Base-by-base conservation (phyloP, 2,113 vertebrate genomes). In the Solea solea region DNA sequence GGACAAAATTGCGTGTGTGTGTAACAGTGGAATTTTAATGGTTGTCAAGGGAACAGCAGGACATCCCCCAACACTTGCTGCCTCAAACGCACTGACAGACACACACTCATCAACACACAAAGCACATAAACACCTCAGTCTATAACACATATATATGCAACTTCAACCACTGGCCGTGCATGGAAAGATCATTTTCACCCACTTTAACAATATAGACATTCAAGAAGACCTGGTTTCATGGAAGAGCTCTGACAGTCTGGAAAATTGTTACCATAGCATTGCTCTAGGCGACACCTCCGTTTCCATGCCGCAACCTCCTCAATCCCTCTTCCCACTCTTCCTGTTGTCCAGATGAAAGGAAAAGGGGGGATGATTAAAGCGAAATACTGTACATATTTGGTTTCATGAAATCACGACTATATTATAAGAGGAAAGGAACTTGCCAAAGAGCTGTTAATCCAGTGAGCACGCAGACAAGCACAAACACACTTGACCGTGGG, bases 301-400 rank as follows among this genome's bases (percentile, higher is more conserved):
- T 87, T 86, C 83, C 81, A 88, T 83, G 66, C 76, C 60, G 59
- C 81, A 79, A 90, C 71, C 66, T 79, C 71, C 72, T 79, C 79
- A 65, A 65, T 57, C 71, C 66, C 67, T 74, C 80, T 76, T 59
- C 74, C 75, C 72, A 82, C 83, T 80, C 78, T 86, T 80, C 75
- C 80, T 79, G 73, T 75, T 83, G 75, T 80, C 55, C 49, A 55
- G 64, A 85, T 86, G 66, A 85, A 86, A 86, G 65, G 74, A 58
- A 72, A 70, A 64, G 44, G 11, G n/a, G 16, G 61, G 41, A 61
- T 61, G 70, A 77, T 85, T 72, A 80, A 79, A 72, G 55, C 69
- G 51, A 84, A 75, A 64, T 57, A 44, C 62, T 41, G 46, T 45
- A 25, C 62, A 44, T 57, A 53, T 86, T 69, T 51, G 52, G 63